Evolutionary conservation across 2,113 vertebrate species (phyloP).

Genomic region (Larimichthys polyactis): DNA sequence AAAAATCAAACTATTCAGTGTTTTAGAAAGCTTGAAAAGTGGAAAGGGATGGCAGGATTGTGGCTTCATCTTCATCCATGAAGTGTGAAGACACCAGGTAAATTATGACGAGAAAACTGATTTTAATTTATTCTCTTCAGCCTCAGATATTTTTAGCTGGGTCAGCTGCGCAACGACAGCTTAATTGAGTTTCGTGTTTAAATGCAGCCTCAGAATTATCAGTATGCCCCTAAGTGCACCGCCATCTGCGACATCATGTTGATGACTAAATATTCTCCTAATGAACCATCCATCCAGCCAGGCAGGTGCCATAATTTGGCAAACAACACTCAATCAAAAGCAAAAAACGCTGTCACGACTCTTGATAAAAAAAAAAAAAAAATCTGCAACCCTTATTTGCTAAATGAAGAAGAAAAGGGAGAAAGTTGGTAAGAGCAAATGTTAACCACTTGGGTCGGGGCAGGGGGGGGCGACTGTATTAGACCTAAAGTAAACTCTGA

Average conservation of each 20-base stretch:
- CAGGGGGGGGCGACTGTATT: not conserved
- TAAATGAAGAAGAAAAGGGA: not conserved
- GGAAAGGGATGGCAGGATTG: not conserved
- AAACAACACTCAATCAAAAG: constrained; percentile 40
- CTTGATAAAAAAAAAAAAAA: constrained; percentile 1
- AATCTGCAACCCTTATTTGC: not conserved
- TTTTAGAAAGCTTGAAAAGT: not conserved
- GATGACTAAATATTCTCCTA: constrained; percentile 48
- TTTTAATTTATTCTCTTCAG: constrained; percentile 7
- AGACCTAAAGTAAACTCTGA: no score
- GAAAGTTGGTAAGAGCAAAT: not conserved
- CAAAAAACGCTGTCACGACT: not conserved
- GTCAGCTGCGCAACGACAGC: constrained; percentile 25
- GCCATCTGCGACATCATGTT: constrained; percentile 40
- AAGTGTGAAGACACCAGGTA: not conserved
- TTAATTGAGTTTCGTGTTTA: constrained; percentile 54
- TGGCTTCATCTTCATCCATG: not conserved
- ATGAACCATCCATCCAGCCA: constrained; percentile 47
- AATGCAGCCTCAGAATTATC: constrained; percentile 51
- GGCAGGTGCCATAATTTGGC: constrained; percentile 46
- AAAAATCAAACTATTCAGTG: not conserved
- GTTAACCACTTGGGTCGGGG: not conserved
- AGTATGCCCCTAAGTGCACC: constrained; percentile 12
- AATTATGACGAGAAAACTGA: constrained; percentile 10
- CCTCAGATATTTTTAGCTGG: constrained; percentile 49